These are phyloP conservation scores for Boloria selene DNA, from an alignment of 2,888 invertebrate genomes.

Conservation along the genomic window DNA sequence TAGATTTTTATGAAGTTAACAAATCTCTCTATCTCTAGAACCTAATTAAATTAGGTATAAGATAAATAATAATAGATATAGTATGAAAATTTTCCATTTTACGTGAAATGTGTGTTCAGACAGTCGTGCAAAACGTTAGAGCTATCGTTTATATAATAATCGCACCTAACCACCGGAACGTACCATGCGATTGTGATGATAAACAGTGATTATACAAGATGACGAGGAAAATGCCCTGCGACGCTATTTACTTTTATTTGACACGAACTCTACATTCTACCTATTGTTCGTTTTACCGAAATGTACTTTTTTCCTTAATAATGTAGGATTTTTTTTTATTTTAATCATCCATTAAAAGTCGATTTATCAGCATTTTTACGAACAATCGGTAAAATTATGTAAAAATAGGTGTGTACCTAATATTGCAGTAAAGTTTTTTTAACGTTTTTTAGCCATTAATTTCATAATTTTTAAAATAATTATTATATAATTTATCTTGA, in stretches of 20 bases:
- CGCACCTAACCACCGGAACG: conserved; percentile 46
- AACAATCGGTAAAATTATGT: no score
- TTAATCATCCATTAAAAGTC: no score
- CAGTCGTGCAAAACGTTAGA: conserved; percentile 18
- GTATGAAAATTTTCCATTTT: conserved; percentile 23
- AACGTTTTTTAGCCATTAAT: no score
- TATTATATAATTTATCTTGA: no score
- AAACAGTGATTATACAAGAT: conserved; percentile 43
- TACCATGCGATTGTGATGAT: conserved; percentile 35
- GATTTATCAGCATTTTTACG: no score
- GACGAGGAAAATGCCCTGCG: conserved; percentile 34
- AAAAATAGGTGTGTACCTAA: no score
- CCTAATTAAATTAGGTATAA: neutral
- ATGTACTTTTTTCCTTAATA: neutral
- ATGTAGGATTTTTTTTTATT: no score
- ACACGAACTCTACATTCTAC: conserved; percentile 4
- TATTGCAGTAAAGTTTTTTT: no score
- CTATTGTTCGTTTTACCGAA: neutral
- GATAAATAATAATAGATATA: neutral
- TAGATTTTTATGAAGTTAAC: no score
- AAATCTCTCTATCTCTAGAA: no score
- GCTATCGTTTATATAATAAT: conserved; percentile 42
- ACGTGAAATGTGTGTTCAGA: conserved; percentile 29
- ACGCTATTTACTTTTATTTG: conserved; percentile 33
- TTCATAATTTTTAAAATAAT: no score